A percentile compares a stretch with the other conserved stretches of the same genome.
Evolutionary conservation across 1,140 invertebrate species (phyloP).

Genomic region (Apis dorsata): DNA sequence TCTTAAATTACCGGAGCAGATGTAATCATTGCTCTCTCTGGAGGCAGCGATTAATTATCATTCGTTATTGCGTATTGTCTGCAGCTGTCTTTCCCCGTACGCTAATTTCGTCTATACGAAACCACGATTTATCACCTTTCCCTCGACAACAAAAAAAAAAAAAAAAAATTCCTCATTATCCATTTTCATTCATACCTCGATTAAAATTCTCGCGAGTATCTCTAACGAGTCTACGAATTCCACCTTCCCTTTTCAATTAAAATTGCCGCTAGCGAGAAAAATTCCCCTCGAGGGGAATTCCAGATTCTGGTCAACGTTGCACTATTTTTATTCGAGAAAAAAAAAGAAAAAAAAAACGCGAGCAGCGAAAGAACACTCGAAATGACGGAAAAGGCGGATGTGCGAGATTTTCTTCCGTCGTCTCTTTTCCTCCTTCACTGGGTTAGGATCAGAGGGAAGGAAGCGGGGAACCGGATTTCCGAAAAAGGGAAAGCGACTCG

Average conservation of each 20-base stretch:
- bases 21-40: slow-evolving; percentile 1
- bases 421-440: not conserved
- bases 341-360: not conserved
- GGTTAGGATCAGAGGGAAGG: not conserved
- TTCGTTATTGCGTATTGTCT: slow-evolving; percentile 16
- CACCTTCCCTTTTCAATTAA: slow-evolving; percentile 4
- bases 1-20: slow-evolving; percentile 17
- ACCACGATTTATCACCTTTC: not conserved
- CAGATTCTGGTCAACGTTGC: not conserved
- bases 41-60: slow-evolving; percentile 33
- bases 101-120: not conserved
- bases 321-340: not conserved
- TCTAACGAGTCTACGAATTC: not conserved
- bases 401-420: slow-evolving; percentile 18
- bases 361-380: not conserved
- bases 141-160: no score
- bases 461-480: slow-evolving; percentile 74
- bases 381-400: slow-evolving; percentile 11
- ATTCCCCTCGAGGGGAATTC: not conserved
- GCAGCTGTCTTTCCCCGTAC: not conserved
- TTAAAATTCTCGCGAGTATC: not conserved
- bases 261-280: not conserved
- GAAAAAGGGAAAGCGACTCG: slow-evolving; percentile 73
- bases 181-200: no score
- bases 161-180: not conserved